Base-by-base conservation (phyloP, 2,888 invertebrate species). In the Agrotis segetum region DNA sequence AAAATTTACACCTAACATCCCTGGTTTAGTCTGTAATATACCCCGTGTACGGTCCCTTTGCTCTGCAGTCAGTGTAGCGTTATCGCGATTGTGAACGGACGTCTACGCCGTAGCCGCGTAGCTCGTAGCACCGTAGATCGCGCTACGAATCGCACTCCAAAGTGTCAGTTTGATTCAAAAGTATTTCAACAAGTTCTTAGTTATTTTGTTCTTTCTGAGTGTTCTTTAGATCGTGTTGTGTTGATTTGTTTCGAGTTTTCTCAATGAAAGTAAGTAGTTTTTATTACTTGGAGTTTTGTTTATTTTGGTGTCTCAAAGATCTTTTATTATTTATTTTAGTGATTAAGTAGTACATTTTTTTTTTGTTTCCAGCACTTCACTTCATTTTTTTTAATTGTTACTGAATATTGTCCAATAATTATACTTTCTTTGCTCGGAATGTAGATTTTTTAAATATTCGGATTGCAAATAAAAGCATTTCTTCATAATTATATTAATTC, bases 101-200 rank as follows among this genome's bases (percentile, higher is more conserved):
- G 93, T 89, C 92, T 93, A 90, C 93, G 89, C 63, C 88, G 91
- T 90, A 91, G 88, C 69, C 47, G 9, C 77, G 70, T 69, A 60
- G 49, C 87, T 74, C 82, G 81, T 79, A 77, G 85, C 84, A 83
- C 85, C 85, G 81, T 79, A 80, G 74, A 74, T 79, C 83, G 77
- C 75, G 78, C 76, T 74, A 75, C 84, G 76, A 34, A 60, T 63
- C 61, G 53, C 74, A 66, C 64, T 77, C 74, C 63, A 60, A 65
- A 70, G 80, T 83, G 81, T 72, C 63, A 67, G 64, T 75, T 85
- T 52, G 17, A 80, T 74, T 68, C 47, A 40, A 66, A 69, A 68
- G 55, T 63, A 67, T 53, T 60, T 68, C n/a, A 62, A 47, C 6
- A 52, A 72, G 46, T 55, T 58, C 19, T 60, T 14, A 62, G 14